Evolutionary conservation across 2,888 invertebrate genomes (phyloP), one percentile per base, ranked within the genome.

Genomic region (Spilarctia lutea): DNA sequence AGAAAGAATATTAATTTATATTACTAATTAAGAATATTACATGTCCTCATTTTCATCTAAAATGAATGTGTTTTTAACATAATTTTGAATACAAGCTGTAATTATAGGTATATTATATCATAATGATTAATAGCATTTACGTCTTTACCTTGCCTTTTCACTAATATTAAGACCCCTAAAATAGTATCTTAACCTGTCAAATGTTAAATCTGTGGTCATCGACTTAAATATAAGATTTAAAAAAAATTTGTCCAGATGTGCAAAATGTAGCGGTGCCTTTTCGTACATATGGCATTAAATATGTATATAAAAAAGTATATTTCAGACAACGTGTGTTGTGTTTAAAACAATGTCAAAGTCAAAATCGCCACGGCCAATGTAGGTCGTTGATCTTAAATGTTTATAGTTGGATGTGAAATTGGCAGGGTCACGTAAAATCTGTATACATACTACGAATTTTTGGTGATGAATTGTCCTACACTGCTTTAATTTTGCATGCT

Each of bases 371-470:
- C 30, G 69, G 69, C 65, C 73, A 65, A 39, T 69, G 35, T 65
- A 73, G 73, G 35, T 68, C 68, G 65, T 69, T 48, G 65, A 65
- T 35, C 73, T 42, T 69, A 35, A 52, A 73, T 35, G 42, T 67
- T 67, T 60, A 67, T 67, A 48, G 48, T 48, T 48, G 16, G 48
- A 56, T 56, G 24, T n/a, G 35, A 27, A 39, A 48, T 39, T 13
- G 24, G 13, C 42, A 52, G 24, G 35, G 18, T 65, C 68, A 60
- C 42, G 60, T 73, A 68, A 45, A 30, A 45, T 42, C 68, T 68
- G 27, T 6, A 39, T 24, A 24, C 16, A 39, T 24, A 24, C 11
- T n/a, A 24, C 0, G 11, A 56, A 24, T n/a, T 24, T 56, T 56
- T 24, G 11, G n/a, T 56, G 52, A 56, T 56, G 11, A 56, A 24